A percentile compares a stretch with the other conserved stretches of the same genome.
Conservation (phyloP, 2,888 invertebrate genomes). For the Acrobasis consociella region DNA sequence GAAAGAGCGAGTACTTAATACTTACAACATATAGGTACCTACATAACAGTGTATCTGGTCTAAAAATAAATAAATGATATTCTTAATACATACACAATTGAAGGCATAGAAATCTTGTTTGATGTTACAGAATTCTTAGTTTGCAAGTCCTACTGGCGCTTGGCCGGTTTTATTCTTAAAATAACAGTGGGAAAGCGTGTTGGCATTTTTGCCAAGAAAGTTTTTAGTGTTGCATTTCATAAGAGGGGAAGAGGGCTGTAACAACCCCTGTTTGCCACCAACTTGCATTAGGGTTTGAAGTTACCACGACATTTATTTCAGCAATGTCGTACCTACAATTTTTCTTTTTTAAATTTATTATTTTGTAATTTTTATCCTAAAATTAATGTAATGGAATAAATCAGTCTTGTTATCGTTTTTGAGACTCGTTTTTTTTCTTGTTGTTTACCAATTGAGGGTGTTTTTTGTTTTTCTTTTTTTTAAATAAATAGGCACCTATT, state of each 20-base stretch:
- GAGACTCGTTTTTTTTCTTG: too few relatives aligned
- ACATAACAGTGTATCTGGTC: too few relatives aligned
- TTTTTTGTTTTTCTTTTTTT: too few relatives aligned
- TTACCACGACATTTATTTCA: constrained; percentile 16
- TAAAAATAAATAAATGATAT: too few relatives aligned
- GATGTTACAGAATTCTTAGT: background rate
- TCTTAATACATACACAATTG: too few relatives aligned
- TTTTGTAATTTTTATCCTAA: background rate
- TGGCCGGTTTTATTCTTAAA: constrained; percentile 2
- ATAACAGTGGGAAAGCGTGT: background rate
- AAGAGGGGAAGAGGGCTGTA: constrained; percentile 20
- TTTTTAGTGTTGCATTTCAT: constrained; percentile 22
- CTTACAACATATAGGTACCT: too few relatives aligned
- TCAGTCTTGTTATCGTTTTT: background rate
- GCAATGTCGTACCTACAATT: background rate
- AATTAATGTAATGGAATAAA: background rate
- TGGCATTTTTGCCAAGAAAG: constrained; percentile 18
- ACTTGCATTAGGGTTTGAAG: constrained; percentile 20
- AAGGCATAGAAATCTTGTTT: too few relatives aligned
- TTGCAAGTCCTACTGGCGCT: background rate
- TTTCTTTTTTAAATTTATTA: background rate
- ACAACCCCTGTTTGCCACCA: constrained; percentile 19
- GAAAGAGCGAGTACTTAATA: too few relatives aligned
- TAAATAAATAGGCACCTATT: too few relatives aligned
- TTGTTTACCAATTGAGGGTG: too few relatives aligned